Evolutionary conservation across 2,113 vertebrate species (phyloP).

Genomic region (Pogonocichla stellata): DNA sequence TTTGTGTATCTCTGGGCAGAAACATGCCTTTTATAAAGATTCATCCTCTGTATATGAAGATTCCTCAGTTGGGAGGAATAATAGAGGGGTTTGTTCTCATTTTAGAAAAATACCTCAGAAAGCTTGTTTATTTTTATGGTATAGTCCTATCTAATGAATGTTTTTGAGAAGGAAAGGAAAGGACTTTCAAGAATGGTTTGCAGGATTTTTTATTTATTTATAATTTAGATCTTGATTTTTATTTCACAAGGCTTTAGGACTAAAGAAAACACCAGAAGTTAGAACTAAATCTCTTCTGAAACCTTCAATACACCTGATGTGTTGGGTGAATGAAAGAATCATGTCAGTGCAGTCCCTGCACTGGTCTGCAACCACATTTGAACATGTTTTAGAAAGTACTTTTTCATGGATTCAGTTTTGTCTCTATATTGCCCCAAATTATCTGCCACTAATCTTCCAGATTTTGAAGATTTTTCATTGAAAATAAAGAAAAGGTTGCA

Average conservation of each 20-base stretch:
- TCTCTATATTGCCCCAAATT: background rate
- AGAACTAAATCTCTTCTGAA: background rate
- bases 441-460: background rate
- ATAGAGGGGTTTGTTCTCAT: background rate
- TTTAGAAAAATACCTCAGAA: background rate
- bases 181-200: background rate
- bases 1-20: background rate
- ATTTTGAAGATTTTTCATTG: background rate
- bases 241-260: background rate
- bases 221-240: background rate
- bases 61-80: background rate
- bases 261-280: background rate
- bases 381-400: background rate
- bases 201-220: background rate
- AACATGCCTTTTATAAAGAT: background rate
- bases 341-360: rapidly evolving
- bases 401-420: background rate
- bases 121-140: background rate
- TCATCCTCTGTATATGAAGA: background rate
- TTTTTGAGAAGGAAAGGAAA: background rate
- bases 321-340: background rate
- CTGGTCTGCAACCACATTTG: background rate
- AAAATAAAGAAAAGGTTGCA: background rate
- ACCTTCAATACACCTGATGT: background rate
- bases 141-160: background rate